Conservation (phyloP, 2,888 invertebrate genomes). For the Nomada hirtipes region DNA sequence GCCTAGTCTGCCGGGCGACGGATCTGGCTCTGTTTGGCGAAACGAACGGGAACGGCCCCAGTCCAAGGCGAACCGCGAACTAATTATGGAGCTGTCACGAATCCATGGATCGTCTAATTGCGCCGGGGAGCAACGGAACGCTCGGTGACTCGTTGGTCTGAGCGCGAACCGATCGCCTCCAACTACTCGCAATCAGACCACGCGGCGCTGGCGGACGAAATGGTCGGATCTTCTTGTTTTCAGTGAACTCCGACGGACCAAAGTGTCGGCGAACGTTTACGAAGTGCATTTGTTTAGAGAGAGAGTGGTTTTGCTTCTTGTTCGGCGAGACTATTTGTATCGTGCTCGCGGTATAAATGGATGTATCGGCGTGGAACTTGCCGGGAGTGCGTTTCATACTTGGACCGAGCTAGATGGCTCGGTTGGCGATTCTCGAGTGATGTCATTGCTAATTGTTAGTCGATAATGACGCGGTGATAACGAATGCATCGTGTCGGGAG, state of each 20-base stretch:
- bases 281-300: neutral
- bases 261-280: neutral
- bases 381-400: neutral
- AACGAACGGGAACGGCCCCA: slow-evolving; percentile 6
- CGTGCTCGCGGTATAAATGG: neutral
- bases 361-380: neutral
- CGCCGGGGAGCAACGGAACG: slow-evolving; percentile 1
- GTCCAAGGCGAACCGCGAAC: slow-evolving; percentile 49
- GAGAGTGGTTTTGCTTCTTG: neutral
- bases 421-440: neutral
- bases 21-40: neutral
- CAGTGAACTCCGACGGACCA: neutral
- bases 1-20: neutral
- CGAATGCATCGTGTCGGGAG: slow-evolving; percentile 44
- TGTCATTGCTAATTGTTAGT: slow-evolving; percentile 36
- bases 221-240: neutral
- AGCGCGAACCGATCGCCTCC: slow-evolving; percentile 18
- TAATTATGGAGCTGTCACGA: slow-evolving; percentile 46
- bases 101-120: slow-evolving; percentile 28
- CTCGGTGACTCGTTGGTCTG: neutral
- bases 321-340: no score
- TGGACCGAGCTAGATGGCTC: neutral
- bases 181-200: neutral
- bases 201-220: neutral
- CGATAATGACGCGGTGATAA: slow-evolving; percentile 54